phyloP scores from a whole-genome alignment of 2,113 vertebrate genomes.

The cat (Felis catus) region F.catus_Fca126_mat1.0 CM031417.1:113783001-113783500 shows the following conservation, averaged over 20 bases:
- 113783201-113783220: background rate
- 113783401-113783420: constrained; percentile 10
- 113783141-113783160: background rate
- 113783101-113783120: background rate
- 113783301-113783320: background rate
- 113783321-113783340: constrained; percentile 13
- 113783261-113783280: constrained; percentile 21
- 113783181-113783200: background rate
- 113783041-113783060: background rate
- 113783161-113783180: background rate
- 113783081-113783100: background rate
- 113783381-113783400: background rate
- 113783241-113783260: background rate
- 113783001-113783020: background rate
- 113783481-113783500: background rate
- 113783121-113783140: background rate
- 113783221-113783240: background rate
- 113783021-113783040: background rate
- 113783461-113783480: background rate
- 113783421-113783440: background rate
- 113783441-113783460: background rate
- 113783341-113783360: background rate
- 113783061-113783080: background rate
- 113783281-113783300: background rate
- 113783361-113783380: background rate